Conservation (phyloP, 2,888 invertebrate genomes). For the Ypsolopha scabrella region DNA sequence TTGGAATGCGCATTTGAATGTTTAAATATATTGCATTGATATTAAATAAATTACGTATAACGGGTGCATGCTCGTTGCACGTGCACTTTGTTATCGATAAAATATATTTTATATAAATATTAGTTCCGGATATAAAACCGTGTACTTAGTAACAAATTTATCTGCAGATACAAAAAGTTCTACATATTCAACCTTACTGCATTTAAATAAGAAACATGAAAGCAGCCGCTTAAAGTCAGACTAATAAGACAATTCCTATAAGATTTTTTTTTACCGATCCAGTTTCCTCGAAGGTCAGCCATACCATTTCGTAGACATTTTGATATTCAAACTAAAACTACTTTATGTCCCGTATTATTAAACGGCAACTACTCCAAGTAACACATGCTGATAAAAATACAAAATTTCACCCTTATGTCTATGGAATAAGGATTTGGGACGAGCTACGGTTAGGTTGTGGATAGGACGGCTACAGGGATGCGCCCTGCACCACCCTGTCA, state of each 20-base stretch:
- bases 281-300: neutral
- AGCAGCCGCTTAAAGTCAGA: neutral
- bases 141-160: too few relatives aligned
- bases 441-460: neutral
- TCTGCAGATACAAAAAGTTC: too few relatives aligned
- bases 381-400: too few relatives aligned
- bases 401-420: too few relatives aligned
- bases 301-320: neutral
- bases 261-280: neutral
- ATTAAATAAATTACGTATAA: slow-evolving; percentile 10
- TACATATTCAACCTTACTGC: too few relatives aligned
- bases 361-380: neutral
- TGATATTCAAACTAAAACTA: neutral
- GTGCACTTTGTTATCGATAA: slow-evolving; percentile 7
- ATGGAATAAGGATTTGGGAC: too few relatives aligned
- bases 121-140: too few relatives aligned
- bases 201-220: too few relatives aligned
- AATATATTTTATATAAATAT: slow-evolving; percentile 4
- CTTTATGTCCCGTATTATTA: neutral
- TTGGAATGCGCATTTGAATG: slow-evolving; percentile 20
- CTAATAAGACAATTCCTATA: slow-evolving; percentile 1
- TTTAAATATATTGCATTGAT: slow-evolving; percentile 25
- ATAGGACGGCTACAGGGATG: neutral
- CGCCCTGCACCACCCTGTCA: slow-evolving; percentile 33
- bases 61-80: slow-evolving; percentile 7